phyloP scores from a whole-genome alignment of 2,797 vertebrate genomes.

The Karalla daura region DNA sequence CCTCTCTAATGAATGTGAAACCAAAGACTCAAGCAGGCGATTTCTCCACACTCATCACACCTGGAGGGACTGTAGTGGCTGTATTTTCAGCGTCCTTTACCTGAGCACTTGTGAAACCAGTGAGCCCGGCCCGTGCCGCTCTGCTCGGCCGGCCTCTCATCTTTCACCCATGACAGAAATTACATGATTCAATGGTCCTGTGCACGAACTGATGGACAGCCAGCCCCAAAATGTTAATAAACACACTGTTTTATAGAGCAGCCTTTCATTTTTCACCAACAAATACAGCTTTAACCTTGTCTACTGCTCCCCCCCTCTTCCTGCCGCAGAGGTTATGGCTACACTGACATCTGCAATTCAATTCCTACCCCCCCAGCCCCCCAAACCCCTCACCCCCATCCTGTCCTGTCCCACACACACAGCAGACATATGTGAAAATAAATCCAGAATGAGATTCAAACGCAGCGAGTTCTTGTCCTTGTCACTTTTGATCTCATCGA shows the following conservation, averaged over 20 bases:
- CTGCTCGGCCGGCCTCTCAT: constrained; percentile 62
- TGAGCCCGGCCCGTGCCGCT: constrained; percentile 43
- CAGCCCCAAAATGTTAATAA: constrained; percentile 75
- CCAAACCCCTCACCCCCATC: too few species aligned
- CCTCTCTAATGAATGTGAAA: constrained; percentile 76
- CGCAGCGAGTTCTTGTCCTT: constrained; percentile 60
- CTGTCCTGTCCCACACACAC: background rate
- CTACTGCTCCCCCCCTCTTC: background rate
- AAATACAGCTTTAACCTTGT: constrained; percentile 78
- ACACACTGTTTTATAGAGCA: constrained; percentile 64
- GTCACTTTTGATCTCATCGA: constrained; percentile 64
- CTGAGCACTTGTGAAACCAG: constrained; percentile 55
- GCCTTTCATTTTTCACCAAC: constrained; percentile 65
- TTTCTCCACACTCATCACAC: constrained; percentile 45
- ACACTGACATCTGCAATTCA: constrained; percentile 75
- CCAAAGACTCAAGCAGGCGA: constrained; percentile 63
- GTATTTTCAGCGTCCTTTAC: constrained; percentile 50
- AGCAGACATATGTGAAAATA: constrained; percentile 41
- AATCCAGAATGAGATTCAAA: constrained; percentile 63
- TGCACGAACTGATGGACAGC: constrained; percentile 68
- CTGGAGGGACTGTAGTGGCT: constrained; percentile 31
- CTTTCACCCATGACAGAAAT: constrained; percentile 78
- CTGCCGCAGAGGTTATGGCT: constrained; percentile 46
- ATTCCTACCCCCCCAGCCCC: constrained; percentile 48
- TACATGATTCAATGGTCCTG: constrained; percentile 73